Evolutionary conservation across 1,140 invertebrate genomes (phyloP).

Genomic region (Bombus waltoni): DNA sequence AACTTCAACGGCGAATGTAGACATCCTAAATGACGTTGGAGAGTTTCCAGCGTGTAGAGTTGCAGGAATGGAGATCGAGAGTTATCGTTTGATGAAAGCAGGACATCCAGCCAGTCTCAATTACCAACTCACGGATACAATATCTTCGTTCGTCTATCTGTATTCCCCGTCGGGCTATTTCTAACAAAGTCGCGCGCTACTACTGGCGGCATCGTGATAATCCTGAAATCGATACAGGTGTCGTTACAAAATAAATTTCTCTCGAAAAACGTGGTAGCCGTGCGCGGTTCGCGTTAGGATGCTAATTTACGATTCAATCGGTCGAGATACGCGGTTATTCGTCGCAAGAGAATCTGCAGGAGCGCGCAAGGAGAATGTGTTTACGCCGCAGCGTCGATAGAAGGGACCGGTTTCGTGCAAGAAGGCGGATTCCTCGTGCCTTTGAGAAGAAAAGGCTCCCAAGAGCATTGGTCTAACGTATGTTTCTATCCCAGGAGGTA

Average conservation of each 20-base stretch:
- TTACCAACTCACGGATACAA: constrained; percentile 55
- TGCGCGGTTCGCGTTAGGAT: constrained; percentile 39
- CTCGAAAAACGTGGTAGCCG: constrained; percentile 26
- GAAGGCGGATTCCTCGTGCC: not conserved
- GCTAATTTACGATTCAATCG: constrained; percentile 46
- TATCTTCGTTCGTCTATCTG: constrained; percentile 12
- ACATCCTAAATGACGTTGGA: constrained; percentile 48
- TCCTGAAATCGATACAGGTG: constrained; percentile 77
- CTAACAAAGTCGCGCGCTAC: constrained; percentile 55
- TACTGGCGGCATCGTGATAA: constrained; percentile 61
- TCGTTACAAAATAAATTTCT: constrained; percentile 57
- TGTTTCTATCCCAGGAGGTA: not conserved
- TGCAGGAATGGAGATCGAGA: not conserved
- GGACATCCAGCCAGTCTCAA: constrained; percentile 32
- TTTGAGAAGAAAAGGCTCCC: not conserved
- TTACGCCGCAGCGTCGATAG: no score
- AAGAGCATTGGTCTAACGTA: not conserved
- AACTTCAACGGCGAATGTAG: constrained; percentile 20
- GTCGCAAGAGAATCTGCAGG: no score
- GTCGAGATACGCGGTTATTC: not conserved
- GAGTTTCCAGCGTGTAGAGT: constrained; percentile 21
- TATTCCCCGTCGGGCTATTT: not conserved
- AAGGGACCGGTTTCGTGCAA: not conserved
- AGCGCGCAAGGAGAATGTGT: no score
- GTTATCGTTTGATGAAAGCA: not conserved